Base-by-base conservation (phyloP, 2,797 vertebrate species). In the Pelodytes ibericus region DNA sequence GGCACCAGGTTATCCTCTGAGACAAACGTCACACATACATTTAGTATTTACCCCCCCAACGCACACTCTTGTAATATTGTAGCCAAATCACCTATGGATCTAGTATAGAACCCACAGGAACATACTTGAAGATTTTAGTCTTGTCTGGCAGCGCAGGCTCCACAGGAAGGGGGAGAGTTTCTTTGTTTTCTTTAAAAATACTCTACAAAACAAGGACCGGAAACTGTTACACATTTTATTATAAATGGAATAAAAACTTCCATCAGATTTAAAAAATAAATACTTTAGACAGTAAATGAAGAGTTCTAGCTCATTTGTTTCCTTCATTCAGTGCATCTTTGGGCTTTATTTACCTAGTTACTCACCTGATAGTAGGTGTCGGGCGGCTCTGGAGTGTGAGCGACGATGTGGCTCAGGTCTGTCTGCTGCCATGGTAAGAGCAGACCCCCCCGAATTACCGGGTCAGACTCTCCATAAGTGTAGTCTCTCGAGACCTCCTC, bases 401-500 rank as follows among this genome's bases (percentile, higher is more conserved):
- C 87, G 83, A 83, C 89, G 71, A 95, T 72, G 15, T 84, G 90
- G 68, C 88, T 73, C 61, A 94, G 51, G 51, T 95, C 89, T 7
- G 74, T 2, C 0, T 92, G 87, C 51, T 85, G 80, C 97, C 97
- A 99, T 0, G 96, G 97, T 65, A 97, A 86, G 79, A 99, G 80
- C 16, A 93, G 81, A 72, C 97, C 98, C 13, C 64, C 92, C 80
- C 95, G 92, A 81, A 97, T 72, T 80, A 97, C 83, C 0, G 88
- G 83, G 75, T 96, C 82, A 0, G 81, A 75, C 85, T 98, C 97
- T 18, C 96, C 95, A 0, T 97, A 91, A 0, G 94, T 83, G 0
- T 94, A 99, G 84, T 99, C 97, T 25, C 96, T 93, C 0, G 95
- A 97, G 30, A 96, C 94, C 84, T 98, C 96, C 59, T 96, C 97